These are phyloP conservation scores for Prionace glauca DNA, from an alignment of 2,797 vertebrate genomes.

Conservation along the genomic window DNA sequence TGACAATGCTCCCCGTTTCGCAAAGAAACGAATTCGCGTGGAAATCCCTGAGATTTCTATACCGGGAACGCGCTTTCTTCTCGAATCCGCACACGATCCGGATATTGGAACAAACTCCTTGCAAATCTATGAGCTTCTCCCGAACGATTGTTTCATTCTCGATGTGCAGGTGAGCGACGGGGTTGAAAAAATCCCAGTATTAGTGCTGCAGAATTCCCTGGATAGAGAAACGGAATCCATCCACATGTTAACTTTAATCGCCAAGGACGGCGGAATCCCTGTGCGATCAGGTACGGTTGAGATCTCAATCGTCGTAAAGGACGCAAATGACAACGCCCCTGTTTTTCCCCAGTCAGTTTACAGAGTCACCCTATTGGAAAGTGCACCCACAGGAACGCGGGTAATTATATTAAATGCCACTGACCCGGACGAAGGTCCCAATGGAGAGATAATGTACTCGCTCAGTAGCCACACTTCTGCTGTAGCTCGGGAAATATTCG, in stretches of 20 bases:
- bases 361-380: constrained; percentile 60
- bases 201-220: background rate
- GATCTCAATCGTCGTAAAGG: background rate
- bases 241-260: background rate
- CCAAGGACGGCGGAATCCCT: background rate
- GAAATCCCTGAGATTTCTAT: background rate
- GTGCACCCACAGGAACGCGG: constrained; percentile 52
- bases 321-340: constrained; percentile 63
- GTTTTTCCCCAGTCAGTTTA: constrained; percentile 59
- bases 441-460: constrained; percentile 61
- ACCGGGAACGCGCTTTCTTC: background rate
- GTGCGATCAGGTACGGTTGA: background rate
- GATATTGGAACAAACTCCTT: background rate
- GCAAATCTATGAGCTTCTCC: background rate
- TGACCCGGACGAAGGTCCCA: constrained; percentile 60
- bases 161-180: background rate
- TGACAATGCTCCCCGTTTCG: background rate
- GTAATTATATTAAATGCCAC: constrained; percentile 58
- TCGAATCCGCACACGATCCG: background rate
- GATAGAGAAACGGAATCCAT: background rate
- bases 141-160: background rate
- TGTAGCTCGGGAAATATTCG: constrained; percentile 55
- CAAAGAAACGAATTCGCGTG: background rate
- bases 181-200: background rate
- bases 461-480: constrained; percentile 57